These are phyloP conservation scores for Thyatira batis DNA, from an alignment of 2,888 invertebrate genomes.

Conservation along the genomic window DNA sequence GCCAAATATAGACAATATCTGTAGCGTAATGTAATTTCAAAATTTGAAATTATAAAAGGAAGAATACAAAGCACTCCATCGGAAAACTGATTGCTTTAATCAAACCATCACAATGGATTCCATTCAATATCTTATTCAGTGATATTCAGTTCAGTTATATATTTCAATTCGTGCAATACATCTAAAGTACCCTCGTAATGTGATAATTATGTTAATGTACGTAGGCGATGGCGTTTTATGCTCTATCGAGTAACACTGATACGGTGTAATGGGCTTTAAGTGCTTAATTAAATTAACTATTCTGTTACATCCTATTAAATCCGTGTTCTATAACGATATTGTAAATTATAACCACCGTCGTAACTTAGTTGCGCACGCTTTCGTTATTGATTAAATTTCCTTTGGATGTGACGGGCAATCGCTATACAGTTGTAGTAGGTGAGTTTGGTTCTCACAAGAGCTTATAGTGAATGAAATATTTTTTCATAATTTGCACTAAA, in stretches of 20 bases:
- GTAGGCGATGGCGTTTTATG: slow-evolving; percentile 19
- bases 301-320: slow-evolving; percentile 20
- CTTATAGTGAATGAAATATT: too few relatives aligned
- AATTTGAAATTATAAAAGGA: background rate
- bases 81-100: background rate
- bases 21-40: background rate
- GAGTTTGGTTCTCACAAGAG: too few relatives aligned
- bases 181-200: slow-evolving; percentile 11
- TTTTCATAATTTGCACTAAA: too few relatives aligned
- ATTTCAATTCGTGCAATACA: background rate
- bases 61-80: background rate
- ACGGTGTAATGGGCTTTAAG: slow-evolving; percentile 26
- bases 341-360: slow-evolving; percentile 1
- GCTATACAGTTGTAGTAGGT: too few relatives aligned
- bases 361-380: background rate
- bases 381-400: background rate
- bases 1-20: too few relatives aligned
- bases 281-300: slow-evolving; percentile 41
- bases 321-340: slow-evolving; percentile 11
- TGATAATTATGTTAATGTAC: slow-evolving; percentile 19
- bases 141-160: background rate
- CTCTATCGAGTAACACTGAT: slow-evolving; percentile 21
- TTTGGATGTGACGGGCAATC: background rate
- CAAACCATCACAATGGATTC: background rate
- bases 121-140: background rate